Evolutionary conservation across 53 echinoderm and acorn worm genomes (phyloP).

Genomic region (Mesocentrotus franciscanus): DNA sequence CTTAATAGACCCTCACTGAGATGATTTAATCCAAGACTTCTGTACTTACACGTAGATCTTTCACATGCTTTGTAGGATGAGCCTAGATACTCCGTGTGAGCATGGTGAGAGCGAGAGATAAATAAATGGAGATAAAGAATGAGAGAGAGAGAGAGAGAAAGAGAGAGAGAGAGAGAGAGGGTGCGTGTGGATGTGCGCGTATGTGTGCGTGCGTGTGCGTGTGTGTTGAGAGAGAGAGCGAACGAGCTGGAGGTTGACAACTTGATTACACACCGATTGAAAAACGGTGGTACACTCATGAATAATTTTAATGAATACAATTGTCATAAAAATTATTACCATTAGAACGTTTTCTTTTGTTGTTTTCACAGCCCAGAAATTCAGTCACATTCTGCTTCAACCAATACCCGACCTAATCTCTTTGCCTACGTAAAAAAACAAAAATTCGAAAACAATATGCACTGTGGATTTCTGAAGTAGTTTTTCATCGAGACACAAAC

Average conservation of each 20-base stretch:
- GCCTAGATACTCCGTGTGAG: neutral
- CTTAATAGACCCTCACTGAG: slow-evolving; percentile 36
- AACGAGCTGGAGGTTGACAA: too few species aligned
- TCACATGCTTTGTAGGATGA: neutral
- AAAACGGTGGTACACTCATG: too few species aligned
- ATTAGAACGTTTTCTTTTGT: too few species aligned
- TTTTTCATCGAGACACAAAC: neutral
- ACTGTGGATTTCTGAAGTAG: neutral
- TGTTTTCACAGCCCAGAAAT: too few species aligned
- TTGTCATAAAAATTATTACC: too few species aligned
- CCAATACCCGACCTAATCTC: neutral
- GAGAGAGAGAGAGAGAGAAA: neutral
- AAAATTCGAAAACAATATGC: neutral
- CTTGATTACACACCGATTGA: too few species aligned
- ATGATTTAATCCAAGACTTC: neutral
- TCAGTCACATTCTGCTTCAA: neutral
- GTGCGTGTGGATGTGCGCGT: too few species aligned
- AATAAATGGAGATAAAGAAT: neutral
- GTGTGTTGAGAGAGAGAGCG: neutral
- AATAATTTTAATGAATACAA: too few species aligned
- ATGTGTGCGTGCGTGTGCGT: neutral
- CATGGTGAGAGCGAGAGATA: neutral
- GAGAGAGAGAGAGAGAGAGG: neutral
- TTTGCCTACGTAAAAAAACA: neutral
- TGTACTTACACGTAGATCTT: neutral